phyloP scores from a whole-genome alignment of 2,113 vertebrate genomes.

The Mus pahari region DNA sequence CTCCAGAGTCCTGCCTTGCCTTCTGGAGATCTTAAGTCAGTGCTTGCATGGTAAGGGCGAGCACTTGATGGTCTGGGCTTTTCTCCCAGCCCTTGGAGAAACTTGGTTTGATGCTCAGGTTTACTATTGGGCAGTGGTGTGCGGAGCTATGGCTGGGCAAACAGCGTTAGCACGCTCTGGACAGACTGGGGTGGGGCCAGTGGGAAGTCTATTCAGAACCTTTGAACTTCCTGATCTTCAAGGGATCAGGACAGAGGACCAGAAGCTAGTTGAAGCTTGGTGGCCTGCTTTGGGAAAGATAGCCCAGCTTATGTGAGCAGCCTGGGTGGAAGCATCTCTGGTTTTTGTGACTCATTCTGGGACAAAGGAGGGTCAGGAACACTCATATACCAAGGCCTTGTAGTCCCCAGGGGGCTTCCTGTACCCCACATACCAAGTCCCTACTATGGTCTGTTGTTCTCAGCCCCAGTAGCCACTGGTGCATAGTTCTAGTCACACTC shows the following conservation, averaged over 20 bases:
- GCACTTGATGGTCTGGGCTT: neutral
- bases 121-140: neutral
- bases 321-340: neutral
- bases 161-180: neutral
- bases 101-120: neutral
- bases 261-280: neutral
- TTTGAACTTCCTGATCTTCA: neutral
- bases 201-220: neutral
- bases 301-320: neutral
- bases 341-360: neutral
- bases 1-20: neutral
- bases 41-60: neutral
- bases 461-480: fast-evolving
- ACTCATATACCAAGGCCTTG: neutral
- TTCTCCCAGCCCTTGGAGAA: neutral
- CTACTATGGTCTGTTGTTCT: neutral
- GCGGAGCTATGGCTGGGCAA: neutral
- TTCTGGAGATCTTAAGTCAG: neutral
- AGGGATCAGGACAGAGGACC: neutral
- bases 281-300: neutral
- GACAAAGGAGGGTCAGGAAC: neutral
- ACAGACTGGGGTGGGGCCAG: neutral
- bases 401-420: too few relatives aligned
- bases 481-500: fast-evolving
- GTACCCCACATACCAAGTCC: neutral